These are phyloP conservation scores for Globia sparganii DNA, from an alignment of 2,888 invertebrate species.

Conservation along the genomic window DNA sequence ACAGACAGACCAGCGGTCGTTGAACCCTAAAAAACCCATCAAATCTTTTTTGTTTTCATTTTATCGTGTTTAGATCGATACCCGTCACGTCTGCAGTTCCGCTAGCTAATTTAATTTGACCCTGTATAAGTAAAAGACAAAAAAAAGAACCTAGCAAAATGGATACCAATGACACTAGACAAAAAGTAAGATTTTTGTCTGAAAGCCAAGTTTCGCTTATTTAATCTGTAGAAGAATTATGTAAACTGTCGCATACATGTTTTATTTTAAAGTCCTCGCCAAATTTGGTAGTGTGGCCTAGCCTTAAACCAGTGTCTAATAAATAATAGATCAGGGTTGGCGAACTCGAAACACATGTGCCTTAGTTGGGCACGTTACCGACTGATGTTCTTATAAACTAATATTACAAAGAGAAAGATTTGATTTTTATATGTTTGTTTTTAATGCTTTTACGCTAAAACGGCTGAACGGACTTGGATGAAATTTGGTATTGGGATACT, in stretches of 20 bases:
- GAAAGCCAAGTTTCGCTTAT: too few species aligned
- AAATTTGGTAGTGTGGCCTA: constrained; percentile 10
- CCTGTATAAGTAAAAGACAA: not conserved
- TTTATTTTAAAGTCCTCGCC: not conserved
- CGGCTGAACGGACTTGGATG: not conserved
- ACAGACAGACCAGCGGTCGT: too few species aligned
- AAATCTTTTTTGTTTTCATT: too few species aligned
- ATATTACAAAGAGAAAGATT: not conserved
- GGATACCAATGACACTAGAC: not conserved
- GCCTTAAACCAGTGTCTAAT: constrained; percentile 38
- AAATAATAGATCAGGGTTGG: constrained; percentile 50
- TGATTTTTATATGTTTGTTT: not conserved
- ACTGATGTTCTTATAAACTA: not conserved
- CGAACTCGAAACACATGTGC: constrained; percentile 26
- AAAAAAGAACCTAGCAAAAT: not conserved
- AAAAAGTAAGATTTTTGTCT: not conserved
- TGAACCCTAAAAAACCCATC: too few species aligned
- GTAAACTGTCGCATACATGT: not conserved
- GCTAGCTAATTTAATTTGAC: too few species aligned
- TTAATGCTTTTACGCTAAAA: not conserved
- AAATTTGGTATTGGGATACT: not conserved
- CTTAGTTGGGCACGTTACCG: constrained; percentile 13
- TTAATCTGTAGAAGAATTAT: not conserved
- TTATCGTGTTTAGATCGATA: too few species aligned
- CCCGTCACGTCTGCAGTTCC: too few species aligned